A percentile compares a stretch with the other conserved stretches of the same genome.
Conservation (phyloP, 1,140 invertebrate species). For the Amyelois transitella region DNA sequence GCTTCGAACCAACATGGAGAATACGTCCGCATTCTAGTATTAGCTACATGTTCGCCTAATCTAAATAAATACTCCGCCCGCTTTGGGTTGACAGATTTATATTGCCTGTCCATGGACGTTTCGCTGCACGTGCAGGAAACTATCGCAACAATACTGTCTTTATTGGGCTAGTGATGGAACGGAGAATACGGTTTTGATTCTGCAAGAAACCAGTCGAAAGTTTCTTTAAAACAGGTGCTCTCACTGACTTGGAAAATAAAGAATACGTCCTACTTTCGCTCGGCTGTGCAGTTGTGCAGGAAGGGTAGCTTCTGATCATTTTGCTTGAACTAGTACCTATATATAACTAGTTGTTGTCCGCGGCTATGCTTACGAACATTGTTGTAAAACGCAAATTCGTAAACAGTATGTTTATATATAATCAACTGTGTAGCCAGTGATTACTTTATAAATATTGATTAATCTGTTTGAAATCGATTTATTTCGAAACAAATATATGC, state of each 20-base stretch:
- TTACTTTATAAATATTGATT: too few relatives aligned
- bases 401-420: too few relatives aligned
- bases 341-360: too few relatives aligned
- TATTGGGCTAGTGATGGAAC: neutral
- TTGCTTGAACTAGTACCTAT: too few relatives aligned
- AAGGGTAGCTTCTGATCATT: too few relatives aligned
- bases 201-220: neutral
- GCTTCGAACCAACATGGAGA: constrained; percentile 11
- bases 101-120: neutral
- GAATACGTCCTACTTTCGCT: neutral
- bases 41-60: neutral
- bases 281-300: neutral
- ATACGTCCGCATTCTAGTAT: constrained; percentile 16
- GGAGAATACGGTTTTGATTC: neutral
- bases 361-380: too few relatives aligned
- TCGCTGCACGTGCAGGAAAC: neutral
- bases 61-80: neutral
- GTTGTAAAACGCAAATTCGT: too few relatives aligned
- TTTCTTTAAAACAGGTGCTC: neutral
- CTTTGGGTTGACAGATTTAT: neutral
- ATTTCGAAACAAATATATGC: too few relatives aligned
- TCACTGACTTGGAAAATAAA: neutral
- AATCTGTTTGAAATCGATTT: too few relatives aligned
- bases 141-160: neutral
- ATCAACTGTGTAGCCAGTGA: too few relatives aligned